A percentile compares a stretch with the other conserved stretches of the same genome.
These are phyloP conservation scores for Lytechinus variegatus DNA, from an alignment of 35 echinoderm and acorn worm genomes.

Conservation along the genomic window DNA sequence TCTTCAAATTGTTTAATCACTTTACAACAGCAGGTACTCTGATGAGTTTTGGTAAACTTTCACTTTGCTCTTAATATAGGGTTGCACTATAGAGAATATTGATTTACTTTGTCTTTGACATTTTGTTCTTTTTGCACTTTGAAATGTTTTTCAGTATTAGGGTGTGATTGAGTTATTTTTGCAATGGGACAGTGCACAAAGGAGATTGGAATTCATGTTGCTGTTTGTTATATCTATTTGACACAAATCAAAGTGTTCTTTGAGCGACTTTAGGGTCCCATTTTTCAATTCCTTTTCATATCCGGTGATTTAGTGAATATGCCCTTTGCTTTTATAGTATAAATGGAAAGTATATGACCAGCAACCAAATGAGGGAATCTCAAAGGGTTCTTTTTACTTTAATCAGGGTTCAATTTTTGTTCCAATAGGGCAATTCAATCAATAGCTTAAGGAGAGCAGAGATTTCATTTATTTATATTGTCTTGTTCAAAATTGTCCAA, in stretches of 20 bases:
- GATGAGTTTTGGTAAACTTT: too few relatives aligned
- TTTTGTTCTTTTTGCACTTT: not conserved
- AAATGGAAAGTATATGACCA: not conserved
- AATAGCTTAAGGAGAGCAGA: not conserved
- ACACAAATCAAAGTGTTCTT: not conserved
- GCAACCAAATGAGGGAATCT: not conserved
- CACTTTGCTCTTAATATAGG: too few relatives aligned
- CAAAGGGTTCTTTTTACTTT: not conserved
- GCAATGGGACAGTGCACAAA: not conserved
- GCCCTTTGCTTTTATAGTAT: slow-evolving; percentile 1
- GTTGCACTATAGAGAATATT: too few relatives aligned
- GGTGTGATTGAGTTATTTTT: not conserved
- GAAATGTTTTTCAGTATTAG: not conserved
- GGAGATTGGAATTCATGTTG: not conserved
- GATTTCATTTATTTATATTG: not conserved
- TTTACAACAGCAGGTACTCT: too few relatives aligned
- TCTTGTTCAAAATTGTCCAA: not conserved
- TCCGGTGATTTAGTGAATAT: not conserved
- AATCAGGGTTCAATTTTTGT: not conserved
- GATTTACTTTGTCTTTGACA: too few relatives aligned
- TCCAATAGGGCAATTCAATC: not conserved
- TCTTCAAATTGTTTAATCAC: too few relatives aligned
- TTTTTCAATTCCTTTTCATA: not conserved
- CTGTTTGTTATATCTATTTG: not conserved
- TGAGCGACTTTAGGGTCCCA: not conserved